These are phyloP conservation scores for Koerneria pararmatus DNA, from an alignment of 2,888 invertebrate species.

Conservation along the genomic window DNA sequence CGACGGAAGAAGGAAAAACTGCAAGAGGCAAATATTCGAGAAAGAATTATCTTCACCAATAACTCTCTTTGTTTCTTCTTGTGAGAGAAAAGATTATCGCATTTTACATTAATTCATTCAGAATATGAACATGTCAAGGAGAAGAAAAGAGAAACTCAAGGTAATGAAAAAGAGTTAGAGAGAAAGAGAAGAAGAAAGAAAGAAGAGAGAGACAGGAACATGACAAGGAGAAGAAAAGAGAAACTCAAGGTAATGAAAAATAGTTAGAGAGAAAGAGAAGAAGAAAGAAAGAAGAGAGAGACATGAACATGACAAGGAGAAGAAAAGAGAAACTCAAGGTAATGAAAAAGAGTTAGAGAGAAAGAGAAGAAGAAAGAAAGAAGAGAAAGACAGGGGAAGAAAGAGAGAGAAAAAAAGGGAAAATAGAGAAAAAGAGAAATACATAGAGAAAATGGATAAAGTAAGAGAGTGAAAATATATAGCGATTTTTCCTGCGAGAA, in stretches of 20 bases:
- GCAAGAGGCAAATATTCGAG: too few relatives aligned
- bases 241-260: too few relatives aligned
- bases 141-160: not conserved
- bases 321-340: constrained; percentile 6
- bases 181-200: not conserved
- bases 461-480: not conserved
- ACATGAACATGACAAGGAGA: constrained; percentile 1
- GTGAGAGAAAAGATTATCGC: not conserved
- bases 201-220: not conserved
- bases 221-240: too few relatives aligned
- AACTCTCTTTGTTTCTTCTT: too few relatives aligned
- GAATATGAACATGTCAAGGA: not conserved
- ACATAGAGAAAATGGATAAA: not conserved
- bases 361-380: not conserved
- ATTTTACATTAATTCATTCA: not conserved
- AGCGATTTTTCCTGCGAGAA: not conserved
- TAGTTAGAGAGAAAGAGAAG: constrained; percentile 5
- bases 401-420: constrained; percentile 7
- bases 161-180: constrained; percentile 12
- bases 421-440: constrained; percentile 13
- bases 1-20: too few relatives aligned
- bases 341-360: constrained; percentile 9
- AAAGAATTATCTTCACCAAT: too few relatives aligned
- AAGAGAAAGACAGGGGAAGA: constrained; percentile 1
- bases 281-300: not conserved